Evolutionary conservation across 2,113 vertebrate species (phyloP).

Genomic region (Illadopsis cleaveri): DNA sequence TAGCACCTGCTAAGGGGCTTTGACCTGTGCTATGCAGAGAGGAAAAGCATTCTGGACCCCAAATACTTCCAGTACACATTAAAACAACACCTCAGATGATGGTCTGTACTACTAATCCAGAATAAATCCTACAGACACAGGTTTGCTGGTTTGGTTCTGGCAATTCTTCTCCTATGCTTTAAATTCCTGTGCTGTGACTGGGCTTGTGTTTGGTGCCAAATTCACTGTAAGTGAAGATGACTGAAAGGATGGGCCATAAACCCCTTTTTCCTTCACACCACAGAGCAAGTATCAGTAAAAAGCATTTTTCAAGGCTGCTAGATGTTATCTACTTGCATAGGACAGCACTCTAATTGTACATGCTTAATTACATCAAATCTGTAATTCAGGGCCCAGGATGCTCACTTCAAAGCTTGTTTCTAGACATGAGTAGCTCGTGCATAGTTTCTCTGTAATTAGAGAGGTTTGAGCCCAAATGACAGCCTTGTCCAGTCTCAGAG

Average conservation of each 20-base stretch:
- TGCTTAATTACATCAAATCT: background rate
- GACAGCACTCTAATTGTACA: background rate
- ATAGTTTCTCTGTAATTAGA: background rate
- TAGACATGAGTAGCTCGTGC: background rate
- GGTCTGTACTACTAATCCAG: background rate
- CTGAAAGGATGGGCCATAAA: background rate
- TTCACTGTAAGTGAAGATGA: background rate
- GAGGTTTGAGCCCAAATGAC: background rate
- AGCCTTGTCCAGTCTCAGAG: background rate
- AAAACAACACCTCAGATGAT: background rate
- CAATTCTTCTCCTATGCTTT: background rate
- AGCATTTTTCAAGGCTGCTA: background rate
- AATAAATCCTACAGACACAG: background rate
- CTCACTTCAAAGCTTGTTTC: constrained; percentile 22
- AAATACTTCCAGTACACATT: background rate
- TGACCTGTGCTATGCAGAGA: background rate
- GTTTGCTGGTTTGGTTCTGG: background rate
- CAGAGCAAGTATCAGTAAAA: background rate
- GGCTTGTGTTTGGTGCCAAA: background rate
- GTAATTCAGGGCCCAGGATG: background rate
- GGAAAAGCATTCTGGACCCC: background rate
- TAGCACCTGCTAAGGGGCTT: background rate
- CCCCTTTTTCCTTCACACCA: background rate
- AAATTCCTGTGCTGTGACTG: background rate
- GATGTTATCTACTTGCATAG: background rate